phyloP scores from a whole-genome alignment of 2,888 invertebrate species.

The Spodoptera littoralis region DNA sequence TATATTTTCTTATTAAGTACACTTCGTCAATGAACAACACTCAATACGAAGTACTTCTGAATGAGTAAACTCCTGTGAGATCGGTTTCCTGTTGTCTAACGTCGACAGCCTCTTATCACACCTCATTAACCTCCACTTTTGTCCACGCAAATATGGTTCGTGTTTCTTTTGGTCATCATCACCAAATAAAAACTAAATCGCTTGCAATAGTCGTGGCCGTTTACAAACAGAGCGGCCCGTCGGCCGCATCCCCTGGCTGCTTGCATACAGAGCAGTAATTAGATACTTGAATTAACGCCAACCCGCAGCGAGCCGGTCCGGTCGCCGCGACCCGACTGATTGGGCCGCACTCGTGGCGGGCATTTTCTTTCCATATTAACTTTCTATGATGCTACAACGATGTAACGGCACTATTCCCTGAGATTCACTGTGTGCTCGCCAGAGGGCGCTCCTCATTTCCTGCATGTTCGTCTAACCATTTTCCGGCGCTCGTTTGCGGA shows the following conservation, averaged over 20 bases:
- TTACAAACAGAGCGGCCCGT: conserved; percentile 18
- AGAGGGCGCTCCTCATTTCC: conserved; percentile 38
- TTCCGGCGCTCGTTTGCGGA: conserved; percentile 31
- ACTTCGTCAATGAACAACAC: too few relatives aligned
- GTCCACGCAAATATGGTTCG: conserved; percentile 6
- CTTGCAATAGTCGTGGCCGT: conserved; percentile 7
- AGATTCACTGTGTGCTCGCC: conserved; percentile 18
- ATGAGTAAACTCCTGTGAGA: too few relatives aligned
- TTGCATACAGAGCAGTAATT: conserved; percentile 52
- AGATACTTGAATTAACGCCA: conserved; percentile 28
- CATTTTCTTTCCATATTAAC: conserved; percentile 19
- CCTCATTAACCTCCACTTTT: background rate
- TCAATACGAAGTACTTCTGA: too few relatives aligned
- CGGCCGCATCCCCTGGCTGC: conserved; percentile 15
- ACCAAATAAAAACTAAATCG: conserved; percentile 21
- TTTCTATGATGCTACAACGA: background rate
- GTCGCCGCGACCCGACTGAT: conserved; percentile 12
- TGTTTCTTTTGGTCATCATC: conserved; percentile 7
- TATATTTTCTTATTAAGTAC: too few relatives aligned
- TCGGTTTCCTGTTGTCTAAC: too few relatives aligned
- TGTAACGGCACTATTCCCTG: conserved; percentile 14
- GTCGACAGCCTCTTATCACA: too few relatives aligned
- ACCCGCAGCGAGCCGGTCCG: conserved; percentile 3
- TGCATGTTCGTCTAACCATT: conserved; percentile 23
- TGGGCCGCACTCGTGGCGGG: conserved; percentile 17